A percentile compares a stretch with the other conserved stretches of the same genome.
phyloP scores from a whole-genome alignment of 2,797 vertebrate species.

The Falco rusticolus region DNA sequence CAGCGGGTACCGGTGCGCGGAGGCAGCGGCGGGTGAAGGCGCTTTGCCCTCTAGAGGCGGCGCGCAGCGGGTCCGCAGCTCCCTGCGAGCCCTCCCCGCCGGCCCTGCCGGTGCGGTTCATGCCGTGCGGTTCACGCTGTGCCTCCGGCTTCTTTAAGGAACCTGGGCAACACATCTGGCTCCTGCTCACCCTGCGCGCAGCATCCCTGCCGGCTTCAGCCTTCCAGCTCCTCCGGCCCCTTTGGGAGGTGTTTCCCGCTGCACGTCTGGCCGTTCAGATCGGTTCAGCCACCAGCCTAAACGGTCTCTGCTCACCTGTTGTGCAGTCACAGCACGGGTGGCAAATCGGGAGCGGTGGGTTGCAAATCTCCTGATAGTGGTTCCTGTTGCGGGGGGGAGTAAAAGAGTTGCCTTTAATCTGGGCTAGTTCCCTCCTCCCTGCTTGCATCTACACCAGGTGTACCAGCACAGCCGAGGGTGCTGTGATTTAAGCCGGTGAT shows the following conservation, averaged over 20 bases:
- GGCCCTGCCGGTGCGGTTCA: neutral
- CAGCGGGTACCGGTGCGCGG: accelerated
- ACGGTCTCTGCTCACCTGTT: accelerated
- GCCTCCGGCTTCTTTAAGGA: neutral
- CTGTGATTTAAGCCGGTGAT: neutral
- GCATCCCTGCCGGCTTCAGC: neutral
- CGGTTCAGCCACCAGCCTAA: neutral
- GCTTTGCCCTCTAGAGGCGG: constrained; percentile 63
- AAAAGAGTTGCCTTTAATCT: neutral
- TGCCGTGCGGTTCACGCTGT: neutral
- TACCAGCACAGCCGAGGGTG: no score
- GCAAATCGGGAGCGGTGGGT: neutral
- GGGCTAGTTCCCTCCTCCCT: neutral
- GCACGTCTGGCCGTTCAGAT: neutral
- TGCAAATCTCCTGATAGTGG: neutral
- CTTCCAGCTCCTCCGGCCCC: neutral
- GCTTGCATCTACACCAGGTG: neutral
- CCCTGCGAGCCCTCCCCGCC: accelerated
- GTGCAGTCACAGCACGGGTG: neutral
- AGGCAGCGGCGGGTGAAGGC: neutral
- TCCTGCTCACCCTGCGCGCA: neutral
- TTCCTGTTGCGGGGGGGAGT: neutral
- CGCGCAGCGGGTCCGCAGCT: neutral
- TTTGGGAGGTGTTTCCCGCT: neutral
- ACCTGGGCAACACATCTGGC: neutral